Percentiles rank a stretch among this genome's conserved stretches.
These are phyloP conservation scores for Arctocebus calabarensis DNA, from an alignment of 2,797 vertebrate genomes.

Conservation along the genomic window DNA sequence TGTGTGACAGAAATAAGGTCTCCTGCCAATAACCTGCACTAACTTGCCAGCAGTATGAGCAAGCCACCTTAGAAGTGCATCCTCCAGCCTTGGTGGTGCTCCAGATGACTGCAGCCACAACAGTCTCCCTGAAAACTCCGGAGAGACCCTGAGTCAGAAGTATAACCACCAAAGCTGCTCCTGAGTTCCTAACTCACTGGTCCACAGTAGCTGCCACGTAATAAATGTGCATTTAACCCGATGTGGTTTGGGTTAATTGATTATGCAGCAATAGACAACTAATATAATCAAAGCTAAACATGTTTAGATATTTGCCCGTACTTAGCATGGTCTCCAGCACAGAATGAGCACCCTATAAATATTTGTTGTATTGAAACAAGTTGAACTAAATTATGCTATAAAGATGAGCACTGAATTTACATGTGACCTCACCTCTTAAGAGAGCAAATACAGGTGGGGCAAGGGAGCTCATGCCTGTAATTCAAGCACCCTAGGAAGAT, in stretches of 20 bases:
- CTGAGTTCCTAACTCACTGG: background rate
- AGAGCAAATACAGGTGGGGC: background rate
- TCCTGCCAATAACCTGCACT: background rate
- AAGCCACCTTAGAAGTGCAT: background rate
- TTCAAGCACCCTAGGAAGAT: no score
- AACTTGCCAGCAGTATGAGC: background rate
- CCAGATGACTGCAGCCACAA: background rate
- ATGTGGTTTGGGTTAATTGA: background rate
- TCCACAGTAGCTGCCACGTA: background rate
- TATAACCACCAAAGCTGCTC: background rate
- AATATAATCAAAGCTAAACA: background rate
- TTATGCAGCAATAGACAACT: background rate
- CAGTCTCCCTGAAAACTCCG: background rate
- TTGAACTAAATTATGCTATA: background rate
- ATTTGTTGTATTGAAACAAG: background rate
- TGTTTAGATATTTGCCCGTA: background rate
- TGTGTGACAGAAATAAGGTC: background rate
- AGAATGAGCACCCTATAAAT: background rate
- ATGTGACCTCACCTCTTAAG: background rate
- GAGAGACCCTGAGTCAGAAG: background rate
- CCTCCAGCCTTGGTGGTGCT: background rate
- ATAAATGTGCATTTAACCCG: background rate
- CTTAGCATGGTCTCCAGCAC: background rate
- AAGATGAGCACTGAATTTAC: background rate
- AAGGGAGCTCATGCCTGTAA: no score